phyloP scores from a whole-genome alignment of 2,888 invertebrate species.

The Hydropsyche betteni region DNA sequence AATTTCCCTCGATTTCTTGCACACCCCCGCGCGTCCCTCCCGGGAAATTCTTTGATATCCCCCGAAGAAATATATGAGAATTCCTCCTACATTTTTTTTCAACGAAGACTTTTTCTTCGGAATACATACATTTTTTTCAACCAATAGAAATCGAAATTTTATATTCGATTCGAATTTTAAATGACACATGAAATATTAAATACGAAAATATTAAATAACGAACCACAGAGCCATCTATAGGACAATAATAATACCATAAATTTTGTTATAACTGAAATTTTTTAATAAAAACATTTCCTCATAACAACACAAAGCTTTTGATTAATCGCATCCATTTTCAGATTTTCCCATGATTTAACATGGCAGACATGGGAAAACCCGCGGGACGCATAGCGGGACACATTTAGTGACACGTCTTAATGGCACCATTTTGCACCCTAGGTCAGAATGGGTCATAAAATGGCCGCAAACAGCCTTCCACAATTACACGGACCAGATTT shows the following conservation, averaged over 20 bases:
- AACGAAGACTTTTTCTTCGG: background rate
- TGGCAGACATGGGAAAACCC: background rate
- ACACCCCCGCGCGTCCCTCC: background rate
- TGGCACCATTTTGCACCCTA: constrained; percentile 2
- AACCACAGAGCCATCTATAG: too few relatives aligned
- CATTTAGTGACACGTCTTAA: constrained; percentile 13
- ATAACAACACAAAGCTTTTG: too few relatives aligned
- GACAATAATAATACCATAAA: too few relatives aligned
- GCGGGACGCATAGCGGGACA: background rate
- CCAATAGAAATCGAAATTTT: background rate
- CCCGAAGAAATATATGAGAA: constrained; percentile 16
- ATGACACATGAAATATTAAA: too few relatives aligned
- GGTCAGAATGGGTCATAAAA: constrained; percentile 16
- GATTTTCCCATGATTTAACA: background rate
- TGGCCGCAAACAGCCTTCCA: constrained; percentile 26
- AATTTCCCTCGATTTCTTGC: constrained; percentile 23
- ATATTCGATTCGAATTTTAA: too few relatives aligned
- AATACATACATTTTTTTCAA: background rate
- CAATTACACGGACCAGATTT: constrained; percentile 18
- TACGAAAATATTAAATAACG: too few relatives aligned
- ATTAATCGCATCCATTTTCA: too few relatives aligned
- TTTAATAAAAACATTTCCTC: too few relatives aligned
- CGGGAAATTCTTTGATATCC: constrained; percentile 22
- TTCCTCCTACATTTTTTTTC: background rate
- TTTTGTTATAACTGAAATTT: too few relatives aligned